Base-by-base conservation (phyloP, 2,797 vertebrate genomes). In the Harpagifer antarcticus region DNA sequence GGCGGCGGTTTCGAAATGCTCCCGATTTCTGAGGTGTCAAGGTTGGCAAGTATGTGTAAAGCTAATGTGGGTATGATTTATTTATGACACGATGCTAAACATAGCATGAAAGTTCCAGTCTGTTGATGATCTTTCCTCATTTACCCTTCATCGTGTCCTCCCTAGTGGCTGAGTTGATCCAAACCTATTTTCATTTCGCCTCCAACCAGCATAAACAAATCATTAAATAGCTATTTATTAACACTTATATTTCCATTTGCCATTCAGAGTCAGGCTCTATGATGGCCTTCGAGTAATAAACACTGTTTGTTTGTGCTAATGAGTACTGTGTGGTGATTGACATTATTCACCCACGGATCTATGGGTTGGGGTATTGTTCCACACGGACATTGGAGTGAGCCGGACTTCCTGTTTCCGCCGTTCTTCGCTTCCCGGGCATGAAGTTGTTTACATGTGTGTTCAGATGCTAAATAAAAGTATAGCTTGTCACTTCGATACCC, bases 11-110 rank as follows among this genome's bases (percentile, higher is more conserved):
- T n/a, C n/a, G n/a, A n/a, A n/a, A n/a, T n/a, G n/a, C n/a, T n/a
- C n/a, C n/a, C n/a, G n/a, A n/a, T n/a, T n/a, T n/a, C n/a, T n/a
- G n/a, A n/a, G n/a, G n/a, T n/a, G n/a, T n/a, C n/a, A n/a, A n/a
- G n/a, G n/a, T n/a, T n/a, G n/a, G n/a, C n/a, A n/a, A n/a, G n/a
- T n/a, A n/a, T n/a, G n/a, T n/a, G 4, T 67, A 27, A 72, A 27
- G 48, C 45, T 73, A 77, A 85, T 75, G 53, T n/a, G n/a, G 3
- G 56, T 69, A 80, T 76, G 72, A 81, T 82, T 86, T 78, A 81
- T 76, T 63, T 62, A 82, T 72, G 49, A 59, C 45, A 56, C 19
- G 19, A 45, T 19, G 47, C 72, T 72, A 82, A 88, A 88, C 66
- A 76, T 68, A 77, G 69, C 67, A 27, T 13, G 8, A n/a, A 77